Conservation (phyloP, 2,797 vertebrate genomes). For the Hapalemur alaotrensis region DNA sequence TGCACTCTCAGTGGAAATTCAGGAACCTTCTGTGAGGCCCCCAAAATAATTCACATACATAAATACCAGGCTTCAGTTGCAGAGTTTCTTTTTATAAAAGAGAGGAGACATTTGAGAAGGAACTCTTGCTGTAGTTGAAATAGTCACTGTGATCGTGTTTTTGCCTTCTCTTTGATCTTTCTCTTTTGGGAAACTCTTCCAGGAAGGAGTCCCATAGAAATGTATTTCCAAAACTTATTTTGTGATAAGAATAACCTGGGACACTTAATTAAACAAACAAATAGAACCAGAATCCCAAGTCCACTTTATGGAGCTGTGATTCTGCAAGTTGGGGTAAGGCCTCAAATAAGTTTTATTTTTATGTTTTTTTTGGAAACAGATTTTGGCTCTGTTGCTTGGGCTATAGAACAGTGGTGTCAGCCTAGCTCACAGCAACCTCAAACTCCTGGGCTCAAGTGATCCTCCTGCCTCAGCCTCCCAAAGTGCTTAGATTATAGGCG, state of each 20-base stretch:
- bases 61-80: neutral
- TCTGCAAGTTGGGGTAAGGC: neutral
- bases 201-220: neutral
- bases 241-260: neutral
- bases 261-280: neutral
- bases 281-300: neutral
- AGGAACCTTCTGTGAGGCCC: neutral
- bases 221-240: neutral
- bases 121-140: neutral
- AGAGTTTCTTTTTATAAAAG: slow-evolving; percentile 20
- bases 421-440: no score
- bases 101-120: neutral
- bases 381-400: no score
- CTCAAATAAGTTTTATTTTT: neutral
- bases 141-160: neutral
- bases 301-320: neutral
- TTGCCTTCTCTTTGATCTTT: neutral
- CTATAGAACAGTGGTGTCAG: no score
- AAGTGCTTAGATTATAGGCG: neutral
- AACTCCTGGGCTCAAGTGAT: no score
- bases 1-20: neutral
- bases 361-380: no score
- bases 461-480: no score
- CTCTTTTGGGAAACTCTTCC: neutral
- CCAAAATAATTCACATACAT: slow-evolving; percentile 10